A percentile compares a stretch with the other conserved stretches of the same genome.
These are phyloP conservation scores for Galerucella nymphaeae DNA, from an alignment of 2,888 invertebrate genomes.

Conservation along the genomic window DNA sequence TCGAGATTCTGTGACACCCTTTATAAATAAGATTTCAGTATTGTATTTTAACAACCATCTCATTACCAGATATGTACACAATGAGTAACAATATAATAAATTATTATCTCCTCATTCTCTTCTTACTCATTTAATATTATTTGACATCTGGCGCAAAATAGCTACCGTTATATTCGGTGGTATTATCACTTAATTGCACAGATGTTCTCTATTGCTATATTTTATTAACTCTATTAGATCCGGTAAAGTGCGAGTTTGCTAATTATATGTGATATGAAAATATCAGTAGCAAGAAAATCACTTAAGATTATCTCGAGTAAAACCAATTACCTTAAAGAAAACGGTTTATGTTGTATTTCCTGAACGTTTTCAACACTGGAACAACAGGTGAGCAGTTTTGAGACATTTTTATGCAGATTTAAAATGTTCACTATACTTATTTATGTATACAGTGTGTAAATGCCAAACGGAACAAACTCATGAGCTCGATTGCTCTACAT, in stretches of 20 bases:
- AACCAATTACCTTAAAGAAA: not conserved
- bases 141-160: constrained; percentile 38
- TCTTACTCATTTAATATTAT: constrained; percentile 31
- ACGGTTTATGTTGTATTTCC: not conserved
- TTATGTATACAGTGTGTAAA: no score
- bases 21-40: not conserved
- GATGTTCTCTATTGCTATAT: constrained; percentile 38
- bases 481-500: no score
- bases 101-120: not conserved
- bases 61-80: not conserved
- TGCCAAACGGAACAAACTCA: no score
- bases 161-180: constrained; percentile 26
- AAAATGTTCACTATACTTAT: no score
- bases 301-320: not conserved
- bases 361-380: not conserved
- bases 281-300: not conserved
- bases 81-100: not conserved
- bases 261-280: not conserved
- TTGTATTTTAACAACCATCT: not conserved
- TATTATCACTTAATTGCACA: constrained; percentile 38
- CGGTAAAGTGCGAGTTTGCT: not conserved
- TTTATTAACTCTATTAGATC: constrained; percentile 26
- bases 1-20: no score
- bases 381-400: no score
- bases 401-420: no score